Conservation (phyloP, 2,113 vertebrate genomes). For the Deroptyus accipitrinus region DNA sequence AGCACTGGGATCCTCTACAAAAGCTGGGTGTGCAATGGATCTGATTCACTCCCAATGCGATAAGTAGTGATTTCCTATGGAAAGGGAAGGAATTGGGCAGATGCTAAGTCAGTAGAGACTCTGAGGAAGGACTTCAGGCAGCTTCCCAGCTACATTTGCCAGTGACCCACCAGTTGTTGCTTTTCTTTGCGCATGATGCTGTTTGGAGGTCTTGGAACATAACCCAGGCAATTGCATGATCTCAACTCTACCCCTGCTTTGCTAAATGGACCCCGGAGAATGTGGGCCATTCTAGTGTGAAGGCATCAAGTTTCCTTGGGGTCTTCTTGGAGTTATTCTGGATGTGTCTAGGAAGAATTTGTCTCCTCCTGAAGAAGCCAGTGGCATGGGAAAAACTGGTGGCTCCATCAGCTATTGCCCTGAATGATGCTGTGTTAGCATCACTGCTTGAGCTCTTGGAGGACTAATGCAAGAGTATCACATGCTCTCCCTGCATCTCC, state of each 20-base stretch:
- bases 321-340: neutral
- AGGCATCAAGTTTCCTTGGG: neutral
- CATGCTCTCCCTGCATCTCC: neutral
- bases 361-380: neutral
- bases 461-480: neutral
- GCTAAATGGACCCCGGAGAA: neutral
- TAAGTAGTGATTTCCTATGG: accelerated
- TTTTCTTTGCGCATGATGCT: neutral
- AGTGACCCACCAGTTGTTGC: neutral
- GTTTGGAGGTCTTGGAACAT: neutral
- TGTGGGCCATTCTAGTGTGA: accelerated
- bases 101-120: neutral
- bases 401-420: neutral
- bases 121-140: neutral
- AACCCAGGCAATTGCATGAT: accelerated
- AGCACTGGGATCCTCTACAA: neutral
- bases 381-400: neutral
- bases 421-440: neutral
- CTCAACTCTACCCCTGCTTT: neutral
- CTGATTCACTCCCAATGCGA: neutral
- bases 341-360: neutral
- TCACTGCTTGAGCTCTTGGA: neutral
- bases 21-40: neutral
- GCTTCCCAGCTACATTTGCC: neutral
- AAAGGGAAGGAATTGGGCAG: neutral